Evolutionary conservation across 1,140 invertebrate species (phyloP), one percentile per base, ranked within the genome.

Genomic region (Musca vetustissima): DNA sequence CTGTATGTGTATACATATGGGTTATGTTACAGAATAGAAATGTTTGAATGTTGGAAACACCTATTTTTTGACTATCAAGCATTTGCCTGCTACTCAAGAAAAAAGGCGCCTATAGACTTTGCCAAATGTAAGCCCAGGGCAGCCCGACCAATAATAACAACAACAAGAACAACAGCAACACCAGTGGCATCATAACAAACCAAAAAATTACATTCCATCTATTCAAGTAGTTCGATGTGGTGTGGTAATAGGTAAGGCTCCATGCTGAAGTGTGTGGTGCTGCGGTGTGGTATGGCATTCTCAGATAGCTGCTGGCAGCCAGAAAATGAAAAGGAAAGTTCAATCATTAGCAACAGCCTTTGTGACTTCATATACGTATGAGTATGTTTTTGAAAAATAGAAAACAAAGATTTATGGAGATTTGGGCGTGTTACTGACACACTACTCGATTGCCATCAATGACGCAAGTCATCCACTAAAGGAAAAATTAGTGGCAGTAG

Each of bases 341-440:
- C 55, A 59, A 59, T 36, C 55, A 59, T 59, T 59, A 59, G 55
- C 55, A 59, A 59, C 55, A 59, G 55, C 55, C 55, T 59, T 59
- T 59, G 25, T 59, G 55, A 59, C 55, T 59, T 59, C 28, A 32
- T 59, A n/a, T n/a, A n/a, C n/a, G n/a, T n/a, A n/a, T n/a, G n/a
- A n/a, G n/a, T n/a, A 59, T 32, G 24, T 55, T 57, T 57, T 57
- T 57, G 22, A 57, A 32, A 61, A 61, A 36, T 43, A 36, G 57
- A 61, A 61, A 36, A 36, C 28, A 61, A 61, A 61, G 57, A 61
- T 61, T 61, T 61, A 61, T 61, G 57, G 57, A 43, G 57, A 61
- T 61, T 61, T 61, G 57, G 57, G 57, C 57, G 57, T 61, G 57
- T 61, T 61, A 61, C 57, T 61, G 57, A 61, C 57, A 61, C 57